A percentile compares a stretch with the other conserved stretches of the same genome.
phyloP scores from a whole-genome alignment of 2,113 vertebrate genomes.

The Bujurquina vittata region DNA sequence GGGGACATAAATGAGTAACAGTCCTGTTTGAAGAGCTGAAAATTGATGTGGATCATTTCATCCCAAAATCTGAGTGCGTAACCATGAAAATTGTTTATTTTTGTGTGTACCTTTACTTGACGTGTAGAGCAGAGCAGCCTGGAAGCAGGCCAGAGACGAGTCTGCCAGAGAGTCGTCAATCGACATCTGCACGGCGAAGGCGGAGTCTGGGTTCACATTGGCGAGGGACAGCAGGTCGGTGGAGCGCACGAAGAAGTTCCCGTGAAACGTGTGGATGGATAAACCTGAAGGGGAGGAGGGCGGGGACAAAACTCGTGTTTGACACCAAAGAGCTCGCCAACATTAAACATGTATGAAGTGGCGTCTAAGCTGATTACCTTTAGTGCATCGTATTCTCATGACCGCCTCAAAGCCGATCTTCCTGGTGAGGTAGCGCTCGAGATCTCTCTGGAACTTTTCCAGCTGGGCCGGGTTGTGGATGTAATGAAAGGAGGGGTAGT shows the following conservation, averaged over 20 bases:
- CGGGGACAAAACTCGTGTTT: background rate
- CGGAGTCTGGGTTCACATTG: slow-evolving; percentile 96
- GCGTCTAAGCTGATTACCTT: slow-evolving; percentile 80
- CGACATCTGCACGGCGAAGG: slow-evolving; percentile 97
- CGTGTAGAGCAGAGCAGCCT: slow-evolving; percentile 96
- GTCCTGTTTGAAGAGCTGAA: rapidly evolving
- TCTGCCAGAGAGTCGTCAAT: slow-evolving; percentile 93
- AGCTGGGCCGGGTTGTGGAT: slow-evolving; percentile 88
- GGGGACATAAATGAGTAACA: background rate
- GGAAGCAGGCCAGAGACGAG: slow-evolving; percentile 94
- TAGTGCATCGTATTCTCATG: slow-evolving; percentile 98
- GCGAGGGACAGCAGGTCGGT: slow-evolving; percentile 96
- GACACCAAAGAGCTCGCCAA: background rate
- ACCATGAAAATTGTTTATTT: background rate
- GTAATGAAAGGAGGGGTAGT: slow-evolving; percentile 93
- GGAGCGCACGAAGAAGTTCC: slow-evolving; percentile 98
- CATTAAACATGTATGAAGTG: background rate
- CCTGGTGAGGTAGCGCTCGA: slow-evolving; percentile 93
- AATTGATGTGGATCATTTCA: background rate
- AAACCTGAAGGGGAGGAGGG: slow-evolving; percentile 81
- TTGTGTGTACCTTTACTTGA: slow-evolving; percentile 93
- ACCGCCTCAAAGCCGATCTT: slow-evolving; percentile 99
- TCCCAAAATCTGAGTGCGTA: background rate
- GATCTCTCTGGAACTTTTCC: slow-evolving; percentile 93
- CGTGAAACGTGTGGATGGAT: slow-evolving; percentile 98